Percentiles rank a stretch among this genome's conserved stretches.
These are phyloP conservation scores for Nebria ingens DNA, from an alignment of 1,140 invertebrate genomes.

Conservation along the genomic window DNA sequence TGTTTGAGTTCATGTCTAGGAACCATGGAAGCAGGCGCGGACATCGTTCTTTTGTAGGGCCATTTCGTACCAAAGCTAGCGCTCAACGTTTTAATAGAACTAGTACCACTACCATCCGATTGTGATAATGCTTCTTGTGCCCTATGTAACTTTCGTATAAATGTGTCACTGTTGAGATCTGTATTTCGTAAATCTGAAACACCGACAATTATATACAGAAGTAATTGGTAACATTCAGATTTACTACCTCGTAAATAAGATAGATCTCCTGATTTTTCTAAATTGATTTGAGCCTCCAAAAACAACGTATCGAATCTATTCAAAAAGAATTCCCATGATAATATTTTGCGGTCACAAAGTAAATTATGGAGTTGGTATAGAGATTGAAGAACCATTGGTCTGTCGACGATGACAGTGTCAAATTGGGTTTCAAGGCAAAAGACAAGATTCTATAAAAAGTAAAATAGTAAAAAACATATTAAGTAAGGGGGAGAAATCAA, in stretches of 20 bases:
- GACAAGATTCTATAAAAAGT: conserved; percentile 59
- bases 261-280: conserved; percentile 74
- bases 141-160: conserved; percentile 77
- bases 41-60: conserved; percentile 91
- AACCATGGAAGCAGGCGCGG: conserved; percentile 73
- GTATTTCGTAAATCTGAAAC: conserved; percentile 88
- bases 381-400: conserved; percentile 94
- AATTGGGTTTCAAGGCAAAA: conserved; percentile 88
- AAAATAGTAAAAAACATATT: conserved; percentile 17
- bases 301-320: conserved; percentile 94
- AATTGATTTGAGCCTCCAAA: conserved; percentile 85
- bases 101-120: conserved; percentile 46
- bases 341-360: conserved; percentile 77
- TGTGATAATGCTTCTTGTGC: conserved; percentile 81
- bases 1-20: conserved; percentile 64
- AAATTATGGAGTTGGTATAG: conserved; percentile 91
- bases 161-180: conserved; percentile 79
- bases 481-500: conserved; percentile 12
- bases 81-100: conserved; percentile 69
- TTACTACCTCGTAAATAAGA: conserved; percentile 65
- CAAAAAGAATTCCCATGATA: conserved; percentile 97
- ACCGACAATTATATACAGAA: conserved; percentile 10
- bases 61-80: conserved; percentile 87
- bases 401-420: conserved; percentile 88
- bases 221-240: not conserved